Conservation (phyloP, 2,888 invertebrate genomes). For the Hirtodrosophila confusa region DNA sequence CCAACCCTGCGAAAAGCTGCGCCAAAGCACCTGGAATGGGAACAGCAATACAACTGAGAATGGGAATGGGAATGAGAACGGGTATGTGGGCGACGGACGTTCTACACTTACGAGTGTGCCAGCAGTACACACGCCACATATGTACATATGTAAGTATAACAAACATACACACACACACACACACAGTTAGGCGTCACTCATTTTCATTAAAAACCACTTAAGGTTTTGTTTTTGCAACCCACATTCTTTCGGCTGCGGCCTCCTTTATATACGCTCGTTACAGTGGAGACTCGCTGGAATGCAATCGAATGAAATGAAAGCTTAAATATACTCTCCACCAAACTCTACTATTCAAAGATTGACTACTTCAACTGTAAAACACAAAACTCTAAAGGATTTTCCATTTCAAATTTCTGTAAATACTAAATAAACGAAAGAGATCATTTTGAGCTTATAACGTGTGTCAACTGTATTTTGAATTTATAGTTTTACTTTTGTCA, state of each 20-base stretch:
- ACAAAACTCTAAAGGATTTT: no score
- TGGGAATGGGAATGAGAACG: constrained; percentile 37
- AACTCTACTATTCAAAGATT: no score
- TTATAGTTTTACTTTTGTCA: constrained; percentile 41
- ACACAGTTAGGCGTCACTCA: constrained; percentile 49
- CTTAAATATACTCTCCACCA: no score
- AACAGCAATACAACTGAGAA: constrained; percentile 39
- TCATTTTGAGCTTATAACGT: constrained; percentile 10
- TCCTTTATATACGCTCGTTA: constrained; percentile 42
- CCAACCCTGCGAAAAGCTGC: constrained; percentile 68
- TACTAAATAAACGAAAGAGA: no score
- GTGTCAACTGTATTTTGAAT: constrained; percentile 49
- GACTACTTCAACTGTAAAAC: no score
- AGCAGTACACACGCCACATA: constrained; percentile 29
- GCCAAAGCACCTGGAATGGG: constrained; percentile 51
- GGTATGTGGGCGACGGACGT: constrained; percentile 31
- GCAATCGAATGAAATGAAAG: background rate
- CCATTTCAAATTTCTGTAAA: no score
- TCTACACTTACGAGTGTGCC: constrained; percentile 25
- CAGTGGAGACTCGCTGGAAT: constrained; percentile 42
- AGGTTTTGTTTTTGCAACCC: constrained; percentile 74
- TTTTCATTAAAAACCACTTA: constrained; percentile 77
- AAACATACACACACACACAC: constrained; percentile 16
- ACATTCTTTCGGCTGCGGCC: constrained; percentile 63
- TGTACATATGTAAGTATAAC: constrained; percentile 20